Conservation (phyloP, 2,888 invertebrate species). For the Leucozona laternaria region DNA sequence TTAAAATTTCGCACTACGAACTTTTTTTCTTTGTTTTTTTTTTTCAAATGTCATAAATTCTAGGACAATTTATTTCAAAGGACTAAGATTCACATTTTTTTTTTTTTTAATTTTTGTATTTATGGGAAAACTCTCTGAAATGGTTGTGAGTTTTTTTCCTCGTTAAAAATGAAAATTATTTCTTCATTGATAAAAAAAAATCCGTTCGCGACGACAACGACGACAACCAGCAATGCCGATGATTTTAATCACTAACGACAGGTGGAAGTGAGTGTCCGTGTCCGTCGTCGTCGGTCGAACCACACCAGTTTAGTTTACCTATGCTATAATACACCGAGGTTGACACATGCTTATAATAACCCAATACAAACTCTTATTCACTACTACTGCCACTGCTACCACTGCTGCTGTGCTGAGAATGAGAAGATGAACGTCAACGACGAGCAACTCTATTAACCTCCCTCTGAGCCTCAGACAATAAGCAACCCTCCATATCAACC, state of each 20-base stretch:
- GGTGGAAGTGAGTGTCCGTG: slow-evolving; percentile 64
- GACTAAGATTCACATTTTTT: slow-evolving; percentile 7
- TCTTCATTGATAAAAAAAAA: slow-evolving; percentile 27
- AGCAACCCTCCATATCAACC: slow-evolving; percentile 55
- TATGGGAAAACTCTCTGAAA: background rate
- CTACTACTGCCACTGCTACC: slow-evolving; percentile 29
- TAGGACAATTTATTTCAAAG: slow-evolving; percentile 15
- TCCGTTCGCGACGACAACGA: slow-evolving; percentile 35
- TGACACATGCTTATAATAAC: slow-evolving; percentile 59
- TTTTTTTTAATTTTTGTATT: background rate
- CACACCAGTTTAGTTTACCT: slow-evolving; percentile 42
- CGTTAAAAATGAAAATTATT: slow-evolving; percentile 11
- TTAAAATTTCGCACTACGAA: slow-evolving; percentile 42
- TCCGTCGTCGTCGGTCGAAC: slow-evolving; percentile 33
- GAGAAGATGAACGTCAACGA: slow-evolving; percentile 18
- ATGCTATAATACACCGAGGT: slow-evolving; percentile 12
- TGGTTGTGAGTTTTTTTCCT: slow-evolving; percentile 33
- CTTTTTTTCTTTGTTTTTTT: slow-evolving; percentile 5
- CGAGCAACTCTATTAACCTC: slow-evolving; percentile 46
- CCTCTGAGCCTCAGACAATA: slow-evolving; percentile 34
- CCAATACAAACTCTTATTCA: slow-evolving; percentile 51
- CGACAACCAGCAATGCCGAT: slow-evolving; percentile 66
- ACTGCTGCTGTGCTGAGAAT: background rate
- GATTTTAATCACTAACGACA: slow-evolving; percentile 74
- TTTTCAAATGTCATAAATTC: background rate